Percentiles rank a stretch among this genome's conserved stretches.
Evolutionary conservation across 2,113 vertebrate genomes (phyloP).

Genomic region (Anthoscopus minutus): DNA sequence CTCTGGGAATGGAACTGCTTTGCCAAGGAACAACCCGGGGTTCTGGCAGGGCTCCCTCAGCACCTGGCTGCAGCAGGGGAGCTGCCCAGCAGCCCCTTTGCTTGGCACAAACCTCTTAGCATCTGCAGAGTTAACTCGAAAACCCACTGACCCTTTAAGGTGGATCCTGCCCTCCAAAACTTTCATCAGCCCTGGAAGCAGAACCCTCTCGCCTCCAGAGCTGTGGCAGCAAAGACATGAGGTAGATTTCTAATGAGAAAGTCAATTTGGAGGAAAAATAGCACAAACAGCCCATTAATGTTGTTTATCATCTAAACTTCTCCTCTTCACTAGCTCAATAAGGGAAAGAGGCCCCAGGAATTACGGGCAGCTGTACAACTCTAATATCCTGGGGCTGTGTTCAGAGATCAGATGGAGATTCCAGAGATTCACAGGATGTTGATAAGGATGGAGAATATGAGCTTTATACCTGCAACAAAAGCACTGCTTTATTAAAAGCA

Average conservation of each 20-base stretch:
- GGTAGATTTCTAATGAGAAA: not conserved
- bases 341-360: not conserved
- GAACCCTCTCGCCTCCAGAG: not conserved
- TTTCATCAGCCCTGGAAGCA: not conserved
- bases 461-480: not conserved
- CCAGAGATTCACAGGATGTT: not conserved
- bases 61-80: not conserved
- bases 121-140: not conserved
- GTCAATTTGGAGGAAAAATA: not conserved
- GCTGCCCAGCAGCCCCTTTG: not conserved
- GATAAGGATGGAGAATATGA: not conserved
- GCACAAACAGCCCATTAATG: not conserved
- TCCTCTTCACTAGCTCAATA: not conserved
- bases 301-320: constrained; percentile 3
- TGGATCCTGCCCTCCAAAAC: not conserved
- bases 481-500: not conserved
- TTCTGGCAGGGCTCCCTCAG: not conserved
- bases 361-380: not conserved
- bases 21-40: not conserved
- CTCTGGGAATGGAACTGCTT: not conserved
- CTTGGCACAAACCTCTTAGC: not conserved
- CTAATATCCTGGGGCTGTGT: constrained; percentile 15
- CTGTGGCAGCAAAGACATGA: not conserved
- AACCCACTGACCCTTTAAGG: not conserved
- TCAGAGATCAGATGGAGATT: not conserved